These are phyloP conservation scores for Scartelaos histophorus DNA, from an alignment of 2,113 vertebrate species.

Conservation along the genomic window DNA sequence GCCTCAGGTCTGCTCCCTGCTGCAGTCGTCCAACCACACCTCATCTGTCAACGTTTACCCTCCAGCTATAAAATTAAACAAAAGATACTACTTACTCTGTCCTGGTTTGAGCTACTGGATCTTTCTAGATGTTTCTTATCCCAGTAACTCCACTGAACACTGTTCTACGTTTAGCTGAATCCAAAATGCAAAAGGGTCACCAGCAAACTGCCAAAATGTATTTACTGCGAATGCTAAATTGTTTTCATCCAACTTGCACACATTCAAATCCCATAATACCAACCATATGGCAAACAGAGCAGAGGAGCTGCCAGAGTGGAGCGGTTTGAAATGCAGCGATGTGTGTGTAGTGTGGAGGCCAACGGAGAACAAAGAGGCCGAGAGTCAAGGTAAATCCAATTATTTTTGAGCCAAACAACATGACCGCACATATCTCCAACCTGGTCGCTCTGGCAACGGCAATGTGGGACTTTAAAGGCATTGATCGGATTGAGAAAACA, in stretches of 20 bases:
- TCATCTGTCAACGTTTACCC: conserved; percentile 57
- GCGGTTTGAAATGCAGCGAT: conserved; percentile 36
- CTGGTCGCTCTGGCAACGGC: conserved; percentile 19
- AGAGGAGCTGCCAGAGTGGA: conserved; percentile 24
- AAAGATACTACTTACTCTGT: conserved; percentile 45
- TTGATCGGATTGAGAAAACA: conserved; percentile 8
- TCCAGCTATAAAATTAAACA: conserved; percentile 53
- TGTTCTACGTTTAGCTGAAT: conserved; percentile 27
- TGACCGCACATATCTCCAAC: conserved; percentile 21
- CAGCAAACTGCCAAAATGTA: conserved; percentile 42
- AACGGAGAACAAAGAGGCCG: conserved; percentile 16
- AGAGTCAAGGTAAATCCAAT: conserved; percentile 39
- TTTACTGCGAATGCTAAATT: conserved; percentile 59
- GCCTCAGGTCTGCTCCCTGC: conserved; percentile 28
- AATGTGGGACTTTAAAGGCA: conserved; percentile 21
- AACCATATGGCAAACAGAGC: conserved; percentile 63
- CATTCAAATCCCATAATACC: conserved; percentile 59
- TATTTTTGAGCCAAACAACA: conserved; percentile 29
- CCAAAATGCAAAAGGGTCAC: conserved; percentile 38
- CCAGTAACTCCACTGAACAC: conserved; percentile 51
- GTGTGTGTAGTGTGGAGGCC: conserved; percentile 16
- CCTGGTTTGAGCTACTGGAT: conserved; percentile 26
- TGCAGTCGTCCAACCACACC: conserved; percentile 47
- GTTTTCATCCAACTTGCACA: conserved; percentile 57
- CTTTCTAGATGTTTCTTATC: conserved; percentile 49